Conservation (phyloP, 2,888 invertebrate species). For the Nezara viridula region DNA sequence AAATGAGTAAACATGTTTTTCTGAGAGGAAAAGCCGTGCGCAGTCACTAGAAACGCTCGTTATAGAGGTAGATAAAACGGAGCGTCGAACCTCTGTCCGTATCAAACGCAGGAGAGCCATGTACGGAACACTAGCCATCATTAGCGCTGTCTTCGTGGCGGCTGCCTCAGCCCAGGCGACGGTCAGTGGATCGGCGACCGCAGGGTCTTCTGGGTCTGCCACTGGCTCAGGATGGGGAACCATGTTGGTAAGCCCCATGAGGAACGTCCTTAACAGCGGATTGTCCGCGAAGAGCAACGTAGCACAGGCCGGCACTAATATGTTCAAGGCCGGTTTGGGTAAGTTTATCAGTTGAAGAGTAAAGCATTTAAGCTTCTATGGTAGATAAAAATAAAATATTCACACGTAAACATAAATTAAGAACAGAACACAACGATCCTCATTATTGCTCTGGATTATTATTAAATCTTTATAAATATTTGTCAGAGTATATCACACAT, state of each 20-base stretch:
- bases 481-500: no score
- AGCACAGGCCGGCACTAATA: background rate
- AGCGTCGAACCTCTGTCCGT: background rate
- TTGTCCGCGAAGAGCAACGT: background rate
- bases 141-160: background rate
- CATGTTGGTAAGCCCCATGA: background rate
- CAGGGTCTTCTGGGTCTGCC: background rate
- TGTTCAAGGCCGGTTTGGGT: background rate
- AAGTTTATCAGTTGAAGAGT: background rate
- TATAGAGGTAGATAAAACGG: background rate
- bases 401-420: no score
- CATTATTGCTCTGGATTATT: no score
- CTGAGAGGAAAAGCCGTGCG: background rate
- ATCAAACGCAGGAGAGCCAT: background rate
- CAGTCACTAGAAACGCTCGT: background rate
- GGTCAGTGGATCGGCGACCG: background rate
- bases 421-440: no score
- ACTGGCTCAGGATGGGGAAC: background rate
- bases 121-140: background rate
- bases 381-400: no score
- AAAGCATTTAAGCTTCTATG: no score
- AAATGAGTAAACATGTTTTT: background rate
- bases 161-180: background rate
- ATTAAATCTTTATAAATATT: no score
- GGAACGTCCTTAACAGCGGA: background rate